Percentiles rank a stretch among this genome's conserved stretches.
Conservation (phyloP, 2,797 vertebrate species). For the Calcarius lapponicus region DNA sequence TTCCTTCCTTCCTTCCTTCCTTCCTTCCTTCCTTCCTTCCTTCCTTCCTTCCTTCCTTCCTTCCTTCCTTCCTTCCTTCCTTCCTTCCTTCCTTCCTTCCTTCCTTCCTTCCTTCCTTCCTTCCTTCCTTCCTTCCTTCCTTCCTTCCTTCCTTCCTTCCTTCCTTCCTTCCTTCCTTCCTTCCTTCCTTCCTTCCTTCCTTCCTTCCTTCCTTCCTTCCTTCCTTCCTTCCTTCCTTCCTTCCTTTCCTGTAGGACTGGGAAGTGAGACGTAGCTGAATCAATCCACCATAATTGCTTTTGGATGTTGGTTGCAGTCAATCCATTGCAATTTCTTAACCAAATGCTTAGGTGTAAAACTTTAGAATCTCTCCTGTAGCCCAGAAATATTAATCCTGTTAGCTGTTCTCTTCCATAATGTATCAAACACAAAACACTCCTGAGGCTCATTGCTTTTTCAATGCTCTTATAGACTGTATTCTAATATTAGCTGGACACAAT, state of each 20-base stretch:
- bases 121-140: too few species aligned
- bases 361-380: neutral
- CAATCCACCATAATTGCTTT: neutral
- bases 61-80: neutral
- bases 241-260: neutral
- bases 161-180: too few species aligned
- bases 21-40: too few species aligned
- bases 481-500: neutral
- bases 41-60: too few species aligned
- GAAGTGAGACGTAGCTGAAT: fast-evolving
- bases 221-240: too few species aligned
- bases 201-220: too few species aligned
- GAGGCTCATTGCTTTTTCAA: neutral
- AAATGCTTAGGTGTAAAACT: neutral
- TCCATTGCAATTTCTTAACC: fast-evolving
- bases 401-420: neutral
- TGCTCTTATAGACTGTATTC: neutral
- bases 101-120: too few species aligned
- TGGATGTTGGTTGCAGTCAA: neutral
- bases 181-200: too few species aligned
- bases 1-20: neutral
- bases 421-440: fast-evolving
- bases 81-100: too few species aligned
- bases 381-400: neutral
- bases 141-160: too few species aligned